Conservation (phyloP, 2,797 vertebrate species). For the Gymnoscopelus microlampas region DNA sequence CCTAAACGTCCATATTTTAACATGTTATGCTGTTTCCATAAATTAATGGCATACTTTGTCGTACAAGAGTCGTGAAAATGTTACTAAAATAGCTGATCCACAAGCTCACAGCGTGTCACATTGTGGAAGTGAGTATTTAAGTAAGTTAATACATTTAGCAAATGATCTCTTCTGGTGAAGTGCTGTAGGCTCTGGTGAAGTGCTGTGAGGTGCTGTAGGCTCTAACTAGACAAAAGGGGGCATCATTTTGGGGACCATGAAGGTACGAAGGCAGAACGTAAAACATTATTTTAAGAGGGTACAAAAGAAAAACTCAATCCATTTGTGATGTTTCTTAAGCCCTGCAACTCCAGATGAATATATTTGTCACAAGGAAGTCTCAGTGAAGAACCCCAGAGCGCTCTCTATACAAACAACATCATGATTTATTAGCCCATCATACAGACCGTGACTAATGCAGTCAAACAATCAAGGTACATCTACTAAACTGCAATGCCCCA, state of each 20-base stretch:
- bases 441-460: conserved; percentile 63
- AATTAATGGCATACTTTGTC: too few species aligned
- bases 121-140: too few species aligned
- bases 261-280: neutral
- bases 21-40: too few species aligned
- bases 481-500: conserved; percentile 44
- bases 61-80: too few species aligned
- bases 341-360: conserved; percentile 45
- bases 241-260: neutral
- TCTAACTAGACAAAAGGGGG: conserved; percentile 18
- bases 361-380: conserved; percentile 51
- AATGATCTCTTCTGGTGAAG: too few species aligned
- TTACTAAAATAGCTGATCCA: too few species aligned
- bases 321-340: conserved; percentile 17
- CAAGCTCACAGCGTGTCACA: too few species aligned
- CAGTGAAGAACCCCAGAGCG: conserved; percentile 35
- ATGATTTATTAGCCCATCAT: conserved; percentile 60
- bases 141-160: too few species aligned
- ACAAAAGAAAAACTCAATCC: conserved; percentile 10
- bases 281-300: neutral
- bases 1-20: too few species aligned
- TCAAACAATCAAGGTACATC: conserved; percentile 70
- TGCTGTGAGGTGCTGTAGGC: too few species aligned
- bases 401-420: conserved; percentile 46
- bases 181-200: too few species aligned